These are phyloP conservation scores for Psittacus erithacus DNA, from an alignment of 2,113 vertebrate genomes.

Conservation along the genomic window DNA sequence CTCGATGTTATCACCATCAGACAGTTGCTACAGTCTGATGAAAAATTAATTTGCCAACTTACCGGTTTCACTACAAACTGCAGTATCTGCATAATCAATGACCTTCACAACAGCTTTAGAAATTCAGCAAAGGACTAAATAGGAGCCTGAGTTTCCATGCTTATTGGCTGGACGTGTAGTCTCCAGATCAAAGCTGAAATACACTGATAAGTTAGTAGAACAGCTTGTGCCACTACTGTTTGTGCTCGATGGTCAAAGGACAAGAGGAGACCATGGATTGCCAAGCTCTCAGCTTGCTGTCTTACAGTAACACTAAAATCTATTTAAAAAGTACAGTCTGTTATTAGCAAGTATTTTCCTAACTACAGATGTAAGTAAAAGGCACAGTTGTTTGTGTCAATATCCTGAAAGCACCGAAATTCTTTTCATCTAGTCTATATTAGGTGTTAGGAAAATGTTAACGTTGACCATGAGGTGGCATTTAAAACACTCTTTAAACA, in stretches of 20 bases:
- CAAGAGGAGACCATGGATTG: neutral
- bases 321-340: neutral
- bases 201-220: neutral
- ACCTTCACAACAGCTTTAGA: neutral
- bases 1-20: neutral
- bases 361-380: slow-evolving; percentile 4
- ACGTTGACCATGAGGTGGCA: neutral
- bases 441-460: neutral
- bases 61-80: neutral
- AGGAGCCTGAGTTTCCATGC: neutral
- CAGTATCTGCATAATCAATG: neutral
- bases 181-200: neutral
- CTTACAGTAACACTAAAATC: neutral
- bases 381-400: neutral
- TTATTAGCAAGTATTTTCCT: slow-evolving; percentile 26
- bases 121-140: neutral
- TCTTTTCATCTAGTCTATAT: slow-evolving; percentile 41
- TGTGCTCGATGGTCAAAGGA: neutral
- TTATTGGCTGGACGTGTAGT: neutral
- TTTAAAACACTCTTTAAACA: slow-evolving; percentile 37
- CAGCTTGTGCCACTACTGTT: neutral
- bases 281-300: neutral
- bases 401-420: slow-evolving; percentile 6
- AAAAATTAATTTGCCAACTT: neutral
- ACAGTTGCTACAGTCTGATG: neutral